Base-by-base conservation (phyloP, 64 coral and sea anemone genomes). In the Pocillopora verrucosa region DNA sequence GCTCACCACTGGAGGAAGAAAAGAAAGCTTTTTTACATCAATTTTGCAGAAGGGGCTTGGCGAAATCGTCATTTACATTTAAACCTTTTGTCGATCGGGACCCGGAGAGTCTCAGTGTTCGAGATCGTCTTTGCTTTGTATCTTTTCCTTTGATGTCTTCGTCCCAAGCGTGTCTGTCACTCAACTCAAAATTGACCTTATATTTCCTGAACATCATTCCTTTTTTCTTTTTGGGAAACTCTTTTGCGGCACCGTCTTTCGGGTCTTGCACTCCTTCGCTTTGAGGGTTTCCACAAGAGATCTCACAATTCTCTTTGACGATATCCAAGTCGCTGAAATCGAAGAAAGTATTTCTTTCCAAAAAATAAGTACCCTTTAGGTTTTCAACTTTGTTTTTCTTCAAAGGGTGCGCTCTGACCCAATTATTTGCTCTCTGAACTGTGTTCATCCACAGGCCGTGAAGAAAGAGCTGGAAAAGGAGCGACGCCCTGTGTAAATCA, bases 81-180 rank as follows among this genome's bases (percentile, higher is more conserved):
- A 51, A 79, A 79, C 56, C 56, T 60, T 79, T 79, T 20, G 77
- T 25, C 15, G 77, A 79, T 60, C 77, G 57, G 22, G 77, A 79
- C 5, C 51, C 56, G 30, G 30, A 79, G 56, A 59, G 22, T 3
- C 20, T 59, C 16, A 57, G 20, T 59, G n/a, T 57, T 56, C 11
- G 77, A 20, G 56, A 60, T 20, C 25, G 67, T 70, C 3, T 24
- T 79, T 59, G 20, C 10, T 60, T 60, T 59, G 5, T 26, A 1
- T 11, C 22, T 79, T 22, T 17, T 1, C 9, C 36, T 56, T 45
- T 56, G n/a, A 17, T 57, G 51, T 25, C 57, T 45, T 19, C 77
- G 10, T 26, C 20, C 56, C 77, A 79, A 13, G 2, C 77, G 13
- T 25, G 9, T 22, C 56, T 58, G 10, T 60, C 56, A 11, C 11